Evolutionary conservation across 2,113 vertebrate species (phyloP).

Genomic region (Lepus europaeus): DNA sequence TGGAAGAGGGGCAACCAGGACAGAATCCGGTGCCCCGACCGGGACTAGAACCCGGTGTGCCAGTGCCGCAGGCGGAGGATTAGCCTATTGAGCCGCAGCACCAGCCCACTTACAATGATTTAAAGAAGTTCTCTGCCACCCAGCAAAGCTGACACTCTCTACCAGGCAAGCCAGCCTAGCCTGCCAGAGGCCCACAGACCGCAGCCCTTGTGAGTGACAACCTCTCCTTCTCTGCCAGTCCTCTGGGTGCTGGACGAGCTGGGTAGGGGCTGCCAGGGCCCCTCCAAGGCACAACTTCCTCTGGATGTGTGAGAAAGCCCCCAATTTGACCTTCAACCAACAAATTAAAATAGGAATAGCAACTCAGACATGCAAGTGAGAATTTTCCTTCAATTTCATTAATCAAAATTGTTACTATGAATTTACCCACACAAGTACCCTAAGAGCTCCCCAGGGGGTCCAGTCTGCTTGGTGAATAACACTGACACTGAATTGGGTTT

Average conservation of each 20-base stretch:
- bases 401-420: background rate
- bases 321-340: conserved; percentile 26
- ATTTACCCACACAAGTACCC: background rate
- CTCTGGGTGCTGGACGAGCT: background rate
- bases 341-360: conserved; percentile 30
- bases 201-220: too few species aligned
- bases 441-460: background rate
- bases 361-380: conserved; percentile 7
- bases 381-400: conserved; percentile 12
- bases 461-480: background rate
- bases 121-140: background rate
- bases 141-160: background rate
- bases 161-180: accelerated
- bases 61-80: too few species aligned
- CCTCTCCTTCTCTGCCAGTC: background rate
- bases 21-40: too few species aligned
- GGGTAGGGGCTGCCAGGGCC: background rate
- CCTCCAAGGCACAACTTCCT: background rate
- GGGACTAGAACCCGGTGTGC: too few species aligned
- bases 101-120: background rate
- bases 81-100: too few species aligned
- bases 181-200: too few species aligned
- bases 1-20: too few species aligned
- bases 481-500: background rate
- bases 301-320: background rate